These are phyloP conservation scores for Pionites leucogaster DNA, from an alignment of 2,113 vertebrate genomes.

Conservation along the genomic window DNA sequence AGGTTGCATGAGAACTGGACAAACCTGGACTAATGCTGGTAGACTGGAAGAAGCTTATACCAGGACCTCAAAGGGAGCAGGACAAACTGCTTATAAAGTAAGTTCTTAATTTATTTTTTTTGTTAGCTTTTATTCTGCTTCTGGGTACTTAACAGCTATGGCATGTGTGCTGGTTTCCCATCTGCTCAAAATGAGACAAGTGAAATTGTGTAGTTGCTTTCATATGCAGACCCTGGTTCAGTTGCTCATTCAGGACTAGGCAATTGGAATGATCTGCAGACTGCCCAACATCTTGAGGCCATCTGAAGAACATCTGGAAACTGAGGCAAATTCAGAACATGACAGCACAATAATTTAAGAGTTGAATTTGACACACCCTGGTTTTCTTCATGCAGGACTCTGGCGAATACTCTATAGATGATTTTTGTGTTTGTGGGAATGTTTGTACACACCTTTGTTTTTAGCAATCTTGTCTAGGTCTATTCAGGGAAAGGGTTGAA, in stretches of 20 bases:
- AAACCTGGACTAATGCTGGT: not conserved
- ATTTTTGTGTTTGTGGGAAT: not conserved
- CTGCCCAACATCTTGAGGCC: constrained; percentile 5
- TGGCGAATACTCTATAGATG: not conserved
- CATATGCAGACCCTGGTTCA: not conserved
- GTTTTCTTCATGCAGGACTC: not conserved
- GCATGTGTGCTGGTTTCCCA: not conserved
- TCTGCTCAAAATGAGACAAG: not conserved
- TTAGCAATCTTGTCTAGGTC: not conserved
- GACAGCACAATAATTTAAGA: not conserved
- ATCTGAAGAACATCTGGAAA: constrained; percentile 17
- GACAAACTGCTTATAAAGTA: not conserved
- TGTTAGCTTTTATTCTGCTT: constrained; percentile 10
- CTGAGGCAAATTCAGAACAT: not conserved
- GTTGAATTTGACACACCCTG: not conserved
- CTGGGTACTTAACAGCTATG: not conserved
- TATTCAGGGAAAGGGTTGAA: not conserved
- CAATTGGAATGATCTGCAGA: not conserved
- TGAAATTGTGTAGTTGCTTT: not conserved
- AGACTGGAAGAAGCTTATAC: not conserved
- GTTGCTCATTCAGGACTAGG: not conserved
- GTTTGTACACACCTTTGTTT: not conserved
- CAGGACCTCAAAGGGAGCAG: not conserved
- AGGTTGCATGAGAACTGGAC: not conserved
- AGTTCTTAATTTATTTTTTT: constrained; percentile 7